Conservation (phyloP, 1,140 invertebrate species). For the Coenobita brevimanus region DNA sequence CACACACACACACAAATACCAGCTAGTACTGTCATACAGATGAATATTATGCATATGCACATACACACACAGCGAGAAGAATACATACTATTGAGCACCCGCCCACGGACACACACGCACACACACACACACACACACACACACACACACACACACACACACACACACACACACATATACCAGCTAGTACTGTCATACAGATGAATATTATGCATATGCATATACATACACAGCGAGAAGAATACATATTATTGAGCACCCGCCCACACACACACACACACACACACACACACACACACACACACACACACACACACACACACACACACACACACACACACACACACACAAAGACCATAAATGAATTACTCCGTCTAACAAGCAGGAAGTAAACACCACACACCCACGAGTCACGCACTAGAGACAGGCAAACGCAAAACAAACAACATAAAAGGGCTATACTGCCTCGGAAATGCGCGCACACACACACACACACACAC, state of each 20-base stretch:
- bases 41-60: conserved; percentile 11
- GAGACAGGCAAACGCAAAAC: too few relatives aligned
- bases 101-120: background rate
- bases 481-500: background rate
- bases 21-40: background rate
- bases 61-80: background rate
- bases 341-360: background rate
- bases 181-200: background rate
- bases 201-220: conserved; percentile 12
- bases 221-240: background rate
- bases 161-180: too few relatives aligned
- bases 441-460: too few relatives aligned
- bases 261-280: background rate
- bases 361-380: too few relatives aligned
- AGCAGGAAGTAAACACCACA: too few relatives aligned
- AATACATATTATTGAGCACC: background rate
- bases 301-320: too few relatives aligned
- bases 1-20: too few relatives aligned
- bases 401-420: too few relatives aligned
- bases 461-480: too few relatives aligned
- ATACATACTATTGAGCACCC: background rate
- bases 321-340: background rate
- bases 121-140: too few relatives aligned
- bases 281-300: background rate
- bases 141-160: too few relatives aligned